Percentiles rank a stretch among this genome's conserved stretches.
phyloP scores from a whole-genome alignment of 1,140 invertebrate species.

The Thaumetopoea pityocampa region DNA sequence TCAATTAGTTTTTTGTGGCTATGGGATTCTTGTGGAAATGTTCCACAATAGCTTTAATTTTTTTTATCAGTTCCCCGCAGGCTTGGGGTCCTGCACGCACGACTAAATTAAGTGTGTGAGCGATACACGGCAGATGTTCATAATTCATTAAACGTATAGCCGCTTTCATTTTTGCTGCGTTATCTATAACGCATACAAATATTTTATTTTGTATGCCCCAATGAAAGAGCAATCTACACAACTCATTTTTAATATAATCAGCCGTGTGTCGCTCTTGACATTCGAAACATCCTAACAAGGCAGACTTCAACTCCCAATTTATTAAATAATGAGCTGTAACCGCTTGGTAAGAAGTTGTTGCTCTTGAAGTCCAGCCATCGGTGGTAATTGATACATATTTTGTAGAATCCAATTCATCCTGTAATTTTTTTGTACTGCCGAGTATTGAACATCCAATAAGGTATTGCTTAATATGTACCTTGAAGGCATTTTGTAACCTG shows the following conservation, averaged over 20 bases:
- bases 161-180: conserved; percentile 28
- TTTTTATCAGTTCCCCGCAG: conserved; percentile 9
- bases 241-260: conserved; percentile 26
- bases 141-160: conserved; percentile 13
- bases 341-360: conserved; percentile 5
- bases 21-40: conserved; percentile 17
- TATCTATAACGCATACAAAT: conserved; percentile 32
- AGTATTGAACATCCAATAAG: conserved; percentile 24
- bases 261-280: conserved; percentile 12
- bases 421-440: conserved; percentile 16
- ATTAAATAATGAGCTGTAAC: conserved; percentile 22
- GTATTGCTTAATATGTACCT: conserved; percentile 28
- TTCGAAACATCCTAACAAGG: conserved; percentile 1
- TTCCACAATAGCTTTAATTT: conserved; percentile 18
- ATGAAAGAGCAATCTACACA: conserved; percentile 23
- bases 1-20: conserved; percentile 14
- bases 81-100: conserved; percentile 14
- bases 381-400: conserved; percentile 19
- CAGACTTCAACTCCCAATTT: conserved; percentile 12
- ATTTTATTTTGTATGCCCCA: conserved; percentile 32
- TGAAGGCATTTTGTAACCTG: conserved; percentile 31
- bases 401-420: conserved; percentile 15
- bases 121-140: conserved; percentile 16
- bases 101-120: conserved; percentile 18
- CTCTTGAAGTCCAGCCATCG: conserved; percentile 17